Evolutionary conservation across 2,797 vertebrate genomes (phyloP), one percentile per base, ranked within the genome.

Genomic region (Spizella passerina): DNA sequence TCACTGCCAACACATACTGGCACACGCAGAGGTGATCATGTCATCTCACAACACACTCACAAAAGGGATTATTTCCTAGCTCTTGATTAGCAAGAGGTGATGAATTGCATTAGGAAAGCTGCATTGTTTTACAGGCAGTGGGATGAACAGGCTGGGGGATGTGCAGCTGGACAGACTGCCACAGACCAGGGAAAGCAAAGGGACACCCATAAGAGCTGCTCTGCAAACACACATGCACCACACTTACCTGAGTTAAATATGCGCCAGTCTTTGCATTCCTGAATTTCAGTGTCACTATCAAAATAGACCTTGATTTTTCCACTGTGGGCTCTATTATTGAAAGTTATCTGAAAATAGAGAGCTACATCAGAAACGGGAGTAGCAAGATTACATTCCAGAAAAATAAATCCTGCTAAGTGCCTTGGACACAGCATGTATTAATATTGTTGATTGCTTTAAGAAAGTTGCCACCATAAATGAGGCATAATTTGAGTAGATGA

Each of bases 271-370:
- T 95, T 98, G 95, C 99, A 99, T 12, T 98, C 97, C 55, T 97
- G 97, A 86, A 99, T 99, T 83, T 98, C 95, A 53, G 98, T 96
- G 16, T 99, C 98, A 32, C 98, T 98, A 90, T 99, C 98, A 96
- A 99, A 98, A 95, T 97, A 99, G 60, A 99, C 93, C 97, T 99
- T 99, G 82, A 99, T 98, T 97, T 99, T 99, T 78, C 99, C 99
- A 81, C 99, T 99, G 96, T 99, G 99, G 85, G 98, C 98, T 97
- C 96, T 98, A 86, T 99, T 99, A 96, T 99, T 98, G 95, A 99
- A 99, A 27, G 94, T 99, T 91, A 99, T 99, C 99, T 99, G 91
- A 15, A 93, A 94, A 93, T 10, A 96, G 47, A 97, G 70, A 50
- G 57, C 22, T 29, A 0, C 9, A 72, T 72, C 53, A 93, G 53